Base-by-base conservation (phyloP, 2,888 invertebrate genomes). In the Linnaemya tessellans region DNA sequence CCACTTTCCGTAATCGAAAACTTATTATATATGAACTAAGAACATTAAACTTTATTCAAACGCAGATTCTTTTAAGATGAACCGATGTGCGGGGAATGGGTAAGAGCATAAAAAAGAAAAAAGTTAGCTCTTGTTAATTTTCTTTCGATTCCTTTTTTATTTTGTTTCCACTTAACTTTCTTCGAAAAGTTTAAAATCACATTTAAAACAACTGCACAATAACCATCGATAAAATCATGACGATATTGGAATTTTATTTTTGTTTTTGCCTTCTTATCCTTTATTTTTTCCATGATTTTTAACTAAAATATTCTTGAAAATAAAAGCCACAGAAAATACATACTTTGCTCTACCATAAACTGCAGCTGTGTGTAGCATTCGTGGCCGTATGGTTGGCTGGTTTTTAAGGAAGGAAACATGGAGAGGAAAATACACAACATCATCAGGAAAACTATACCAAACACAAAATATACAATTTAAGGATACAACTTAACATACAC, bases 161-260 rank as follows among this genome's bases (percentile, higher is more conserved):
- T 71, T 78, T 64, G 30, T 58, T 58, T 75, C 65, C 58, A 65
- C 71, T 82, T 65, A 65, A 60, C 65, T 75, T 68, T 65, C 49
- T 70, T 41, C 62, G 20, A 41, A 84, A 73, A 73, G 84, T 80
- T 84, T 84, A 80, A 84, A 80, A 77, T 71, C 80, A 77, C 80
- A 78, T 84, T 84, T 56, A 73, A 80, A 80, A 77, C 71, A 71
- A 73, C 71, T 80, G 67, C 75, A 77, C 62, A 80, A 77, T 78
- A 80, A 77, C 67, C 80, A 80, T 73, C 73, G 73, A 73, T 73
- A 78, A 78, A 77, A 84, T 80, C 80, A 70, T 75, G 68, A 84
- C 54, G 64, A 77, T 80, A 75, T 77, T 62, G 68, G 78, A 73
- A 62, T 79, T 78, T 60, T 73, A 73, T 70, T 75, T 30, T 65